phyloP scores from a whole-genome alignment of 2,888 invertebrate genomes.

The Drosophila borealis region DNA sequence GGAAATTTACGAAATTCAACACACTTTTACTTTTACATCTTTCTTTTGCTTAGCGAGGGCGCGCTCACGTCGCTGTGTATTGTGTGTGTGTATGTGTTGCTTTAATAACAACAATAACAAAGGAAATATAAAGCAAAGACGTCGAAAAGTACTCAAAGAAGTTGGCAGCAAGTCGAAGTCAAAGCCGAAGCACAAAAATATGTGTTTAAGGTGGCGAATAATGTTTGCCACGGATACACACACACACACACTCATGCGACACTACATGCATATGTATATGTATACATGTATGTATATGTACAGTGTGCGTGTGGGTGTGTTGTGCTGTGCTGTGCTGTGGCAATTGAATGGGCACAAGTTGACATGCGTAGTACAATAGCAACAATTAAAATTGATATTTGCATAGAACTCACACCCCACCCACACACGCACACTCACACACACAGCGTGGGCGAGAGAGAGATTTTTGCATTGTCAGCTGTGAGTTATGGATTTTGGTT shows the following conservation, averaged over 20 bases:
- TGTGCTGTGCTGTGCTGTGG: constrained; percentile 32
- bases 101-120: constrained; percentile 61
- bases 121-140: constrained; percentile 53
- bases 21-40: constrained; percentile 75
- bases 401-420: constrained; percentile 32
- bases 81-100: constrained; percentile 19
- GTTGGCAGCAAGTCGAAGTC: constrained; percentile 42
- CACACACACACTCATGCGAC: constrained; percentile 10
- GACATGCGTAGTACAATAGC: constrained; percentile 77
- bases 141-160: constrained; percentile 45
- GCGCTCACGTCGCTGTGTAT: constrained; percentile 32
- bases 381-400: constrained; percentile 78
- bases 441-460: constrained; percentile 1
- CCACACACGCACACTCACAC: not conserved
- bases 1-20: constrained; percentile 74
- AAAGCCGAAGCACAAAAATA: constrained; percentile 23
- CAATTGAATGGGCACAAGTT: constrained; percentile 74
- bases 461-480: constrained; percentile 14
- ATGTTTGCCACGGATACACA: constrained; percentile 37
- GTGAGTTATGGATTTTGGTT: constrained; percentile 27
- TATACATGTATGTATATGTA: constrained; percentile 11
- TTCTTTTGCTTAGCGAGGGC: constrained; percentile 45
- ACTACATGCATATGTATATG: constrained; percentile 1
- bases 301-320: constrained; percentile 6
- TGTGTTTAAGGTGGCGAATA: constrained; percentile 50